Conservation (phyloP, 2,888 invertebrate species). For the Dryococelus australis region DNA sequence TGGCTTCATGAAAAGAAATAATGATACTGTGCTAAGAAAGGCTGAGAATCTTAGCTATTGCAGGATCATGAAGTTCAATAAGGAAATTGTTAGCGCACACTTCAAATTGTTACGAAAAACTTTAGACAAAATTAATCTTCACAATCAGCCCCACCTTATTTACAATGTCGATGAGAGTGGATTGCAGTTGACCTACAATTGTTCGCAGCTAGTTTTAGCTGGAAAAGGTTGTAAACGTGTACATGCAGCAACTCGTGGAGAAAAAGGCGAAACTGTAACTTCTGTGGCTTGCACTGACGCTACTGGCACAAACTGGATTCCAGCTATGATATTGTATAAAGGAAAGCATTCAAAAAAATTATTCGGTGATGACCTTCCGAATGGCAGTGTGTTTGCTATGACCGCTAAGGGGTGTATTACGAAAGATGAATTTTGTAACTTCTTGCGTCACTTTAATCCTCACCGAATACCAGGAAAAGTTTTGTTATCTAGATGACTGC, state of each 20-base stretch:
- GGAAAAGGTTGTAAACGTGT: neutral
- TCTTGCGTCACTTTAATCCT: too few species aligned
- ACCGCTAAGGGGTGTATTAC: neutral
- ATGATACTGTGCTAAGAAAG: too few species aligned
- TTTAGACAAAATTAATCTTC: too few species aligned
- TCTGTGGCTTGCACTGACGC: neutral
- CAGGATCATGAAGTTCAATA: too few species aligned
- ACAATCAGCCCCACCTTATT: too few species aligned
- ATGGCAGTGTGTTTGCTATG: neutral
- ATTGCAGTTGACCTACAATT: too few species aligned
- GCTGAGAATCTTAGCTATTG: too few species aligned
- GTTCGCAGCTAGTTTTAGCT: too few species aligned
- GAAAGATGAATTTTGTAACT: neutral
- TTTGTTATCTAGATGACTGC: neutral
- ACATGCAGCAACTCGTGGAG: slow-evolving; percentile 1
- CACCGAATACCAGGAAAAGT: neutral
- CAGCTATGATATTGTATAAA: neutral
- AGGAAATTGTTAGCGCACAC: too few species aligned
- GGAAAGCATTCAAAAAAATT: neutral
- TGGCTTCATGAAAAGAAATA: too few species aligned
- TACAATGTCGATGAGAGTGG: too few species aligned
- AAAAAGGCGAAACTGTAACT: neutral
- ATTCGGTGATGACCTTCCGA: neutral
- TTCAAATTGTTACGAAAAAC: too few species aligned
- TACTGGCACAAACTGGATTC: neutral